Conservation (phyloP, 30 jellyfish, hydroid and myxozoan species). For the Pseudorhiza aurosa region DNA sequence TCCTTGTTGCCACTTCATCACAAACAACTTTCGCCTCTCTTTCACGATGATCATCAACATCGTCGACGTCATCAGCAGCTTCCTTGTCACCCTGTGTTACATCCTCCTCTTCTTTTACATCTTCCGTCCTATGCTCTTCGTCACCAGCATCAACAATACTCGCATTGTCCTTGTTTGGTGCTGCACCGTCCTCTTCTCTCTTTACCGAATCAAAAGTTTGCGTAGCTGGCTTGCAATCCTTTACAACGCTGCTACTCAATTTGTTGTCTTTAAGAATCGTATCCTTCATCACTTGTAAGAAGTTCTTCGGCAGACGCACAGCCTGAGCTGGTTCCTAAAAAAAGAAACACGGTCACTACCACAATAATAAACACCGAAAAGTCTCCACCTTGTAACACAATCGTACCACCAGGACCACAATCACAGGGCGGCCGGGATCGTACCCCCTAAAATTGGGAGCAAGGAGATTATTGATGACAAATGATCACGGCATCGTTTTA, state of each 20-base stretch:
- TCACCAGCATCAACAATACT: neutral
- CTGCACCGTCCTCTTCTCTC: neutral
- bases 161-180: neutral
- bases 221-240: constrained; percentile 1
- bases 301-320: constrained; percentile 85
- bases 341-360: neutral
- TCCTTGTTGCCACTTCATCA: neutral
- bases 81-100: neutral
- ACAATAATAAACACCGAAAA: no score
- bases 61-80: neutral
- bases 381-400: no score
- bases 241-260: neutral
- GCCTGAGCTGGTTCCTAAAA: constrained; percentile 78
- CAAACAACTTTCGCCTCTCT: neutral
- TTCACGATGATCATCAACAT: neutral
- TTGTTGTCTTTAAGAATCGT: constrained; percentile 66
- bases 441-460: no score
- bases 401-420: no score
- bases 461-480: no score
- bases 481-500: no score
- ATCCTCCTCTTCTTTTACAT: neutral
- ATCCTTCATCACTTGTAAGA: constrained; percentile 89
- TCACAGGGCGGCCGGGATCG: no score
- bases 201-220: neutral
- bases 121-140: neutral